phyloP scores from a whole-genome alignment of 2,797 vertebrate genomes.

The Poecilia gillii region DNA sequence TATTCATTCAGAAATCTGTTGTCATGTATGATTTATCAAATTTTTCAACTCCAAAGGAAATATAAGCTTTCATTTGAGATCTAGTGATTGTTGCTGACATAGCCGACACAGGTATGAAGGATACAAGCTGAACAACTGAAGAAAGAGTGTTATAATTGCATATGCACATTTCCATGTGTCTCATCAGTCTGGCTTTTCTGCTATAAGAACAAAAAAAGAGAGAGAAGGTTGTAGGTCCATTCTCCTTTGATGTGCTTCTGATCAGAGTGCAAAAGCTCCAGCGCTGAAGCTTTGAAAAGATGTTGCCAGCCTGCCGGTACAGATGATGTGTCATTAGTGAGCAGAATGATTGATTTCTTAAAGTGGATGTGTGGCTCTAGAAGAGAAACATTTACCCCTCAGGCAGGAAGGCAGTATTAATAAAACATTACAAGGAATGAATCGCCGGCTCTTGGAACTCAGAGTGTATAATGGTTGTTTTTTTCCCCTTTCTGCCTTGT shows the following conservation, averaged over 20 bases:
- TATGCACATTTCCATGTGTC: not conserved
- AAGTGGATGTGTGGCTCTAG: conserved; percentile 60
- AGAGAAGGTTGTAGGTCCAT: conserved; percentile 16
- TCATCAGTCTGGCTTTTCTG: not conserved
- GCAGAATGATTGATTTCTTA: conserved; percentile 72
- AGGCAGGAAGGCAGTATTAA: conserved; percentile 74
- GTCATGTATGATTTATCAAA: not conserved
- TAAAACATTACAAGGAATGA: conserved; percentile 79
- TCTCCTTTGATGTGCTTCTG: conserved; percentile 49
- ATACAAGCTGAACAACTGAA: not conserved
- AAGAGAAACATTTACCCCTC: conserved; percentile 72
- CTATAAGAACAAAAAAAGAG: not conserved
- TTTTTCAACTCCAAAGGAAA: not conserved
- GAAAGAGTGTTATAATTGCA: not conserved
- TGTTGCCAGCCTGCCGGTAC: conserved; percentile 34
- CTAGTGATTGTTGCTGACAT: conserved; percentile 1
- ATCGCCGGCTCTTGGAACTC: conserved; percentile 51
- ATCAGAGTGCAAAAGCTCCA: conserved; percentile 40
- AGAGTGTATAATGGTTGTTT: conserved; percentile 63
- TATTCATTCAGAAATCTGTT: not conserved
- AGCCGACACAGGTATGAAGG: conserved; percentile 6
- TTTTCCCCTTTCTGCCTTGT: conserved; percentile 29
- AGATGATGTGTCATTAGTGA: conserved; percentile 71
- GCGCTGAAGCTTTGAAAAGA: conserved; percentile 47
- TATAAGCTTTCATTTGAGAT: conserved; percentile 18